Conservation (phyloP, 2,797 vertebrate genomes). For the Acanthopagrus latus region DNA sequence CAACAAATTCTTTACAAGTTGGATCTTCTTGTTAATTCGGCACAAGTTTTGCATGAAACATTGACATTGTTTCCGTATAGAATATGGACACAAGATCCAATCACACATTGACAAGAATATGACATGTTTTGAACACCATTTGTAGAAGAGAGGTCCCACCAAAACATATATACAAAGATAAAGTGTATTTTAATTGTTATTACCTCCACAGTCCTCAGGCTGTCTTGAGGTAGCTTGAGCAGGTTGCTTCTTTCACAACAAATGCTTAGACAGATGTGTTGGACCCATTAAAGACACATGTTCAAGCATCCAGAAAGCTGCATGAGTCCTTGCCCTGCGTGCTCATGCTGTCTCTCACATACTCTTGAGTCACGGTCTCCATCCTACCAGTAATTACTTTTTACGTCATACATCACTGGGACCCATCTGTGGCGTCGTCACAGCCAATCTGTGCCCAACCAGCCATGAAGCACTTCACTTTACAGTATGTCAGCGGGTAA, state of each 20-base stretch:
- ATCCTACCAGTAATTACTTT: not conserved
- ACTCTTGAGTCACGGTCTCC: not conserved
- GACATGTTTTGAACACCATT: not conserved
- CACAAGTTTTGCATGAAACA: no score
- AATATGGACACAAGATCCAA: no score
- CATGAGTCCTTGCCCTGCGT: not conserved
- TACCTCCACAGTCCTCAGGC: not conserved
- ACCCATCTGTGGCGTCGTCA: constrained; percentile 17
- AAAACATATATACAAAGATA: not conserved
- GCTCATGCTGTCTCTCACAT: not conserved
- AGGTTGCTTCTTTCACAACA: not conserved
- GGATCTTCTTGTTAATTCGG: no score
- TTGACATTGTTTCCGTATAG: no score
- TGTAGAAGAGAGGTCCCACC: not conserved
- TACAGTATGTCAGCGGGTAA: not conserved
- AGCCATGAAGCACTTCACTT: not conserved
- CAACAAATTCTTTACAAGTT: no score
- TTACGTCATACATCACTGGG: not conserved
- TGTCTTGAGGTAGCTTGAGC: no score
- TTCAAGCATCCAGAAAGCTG: not conserved
- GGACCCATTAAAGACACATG: not conserved
- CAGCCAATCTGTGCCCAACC: constrained; percentile 13
- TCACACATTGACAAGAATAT: not conserved
- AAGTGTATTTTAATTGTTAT: no score
- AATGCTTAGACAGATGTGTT: not conserved